phyloP scores from a whole-genome alignment of 2,113 vertebrate species.

The Oreochromis niloticus region DNA sequence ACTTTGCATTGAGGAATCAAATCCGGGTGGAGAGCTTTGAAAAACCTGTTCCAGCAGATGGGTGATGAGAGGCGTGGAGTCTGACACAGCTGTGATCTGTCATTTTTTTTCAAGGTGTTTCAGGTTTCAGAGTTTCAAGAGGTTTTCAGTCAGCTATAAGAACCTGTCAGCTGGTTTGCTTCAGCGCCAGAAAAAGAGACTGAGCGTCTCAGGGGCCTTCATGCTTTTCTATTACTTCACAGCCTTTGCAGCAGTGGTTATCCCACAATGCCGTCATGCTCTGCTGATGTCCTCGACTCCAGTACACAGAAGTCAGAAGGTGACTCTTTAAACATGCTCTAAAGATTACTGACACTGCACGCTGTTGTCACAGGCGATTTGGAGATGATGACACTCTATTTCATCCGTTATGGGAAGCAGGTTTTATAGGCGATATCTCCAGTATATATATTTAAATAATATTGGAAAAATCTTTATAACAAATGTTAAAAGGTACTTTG shows the following conservation, averaged over 20 bases:
- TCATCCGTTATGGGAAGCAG: background rate
- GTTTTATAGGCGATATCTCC: background rate
- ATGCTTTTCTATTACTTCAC: constrained; percentile 38
- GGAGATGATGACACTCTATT: constrained; percentile 11
- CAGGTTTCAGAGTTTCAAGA: constrained; percentile 29
- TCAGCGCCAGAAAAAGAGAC: constrained; percentile 11
- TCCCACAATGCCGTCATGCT: constrained; percentile 18
- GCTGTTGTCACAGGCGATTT: constrained; percentile 12
- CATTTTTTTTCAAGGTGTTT: constrained; percentile 35
- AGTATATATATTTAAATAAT: background rate
- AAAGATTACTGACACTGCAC: constrained; percentile 23
- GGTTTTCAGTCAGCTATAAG: constrained; percentile 18
- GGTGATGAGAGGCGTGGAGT: background rate
- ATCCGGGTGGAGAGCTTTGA: background rate
- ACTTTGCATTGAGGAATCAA: background rate
- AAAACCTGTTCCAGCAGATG: constrained; percentile 39
- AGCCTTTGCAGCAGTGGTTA: constrained; percentile 6
- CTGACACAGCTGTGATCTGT: constrained; percentile 33
- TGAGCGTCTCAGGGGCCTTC: constrained; percentile 1
- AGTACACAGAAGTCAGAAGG: background rate
- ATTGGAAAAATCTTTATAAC: background rate
- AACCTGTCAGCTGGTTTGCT: constrained; percentile 34
- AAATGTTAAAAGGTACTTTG: background rate
- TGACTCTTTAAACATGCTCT: background rate
- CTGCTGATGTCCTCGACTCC: constrained; percentile 17